Base-by-base conservation (phyloP, 2,113 vertebrate genomes). In the Erinaceus europaeus region DNA sequence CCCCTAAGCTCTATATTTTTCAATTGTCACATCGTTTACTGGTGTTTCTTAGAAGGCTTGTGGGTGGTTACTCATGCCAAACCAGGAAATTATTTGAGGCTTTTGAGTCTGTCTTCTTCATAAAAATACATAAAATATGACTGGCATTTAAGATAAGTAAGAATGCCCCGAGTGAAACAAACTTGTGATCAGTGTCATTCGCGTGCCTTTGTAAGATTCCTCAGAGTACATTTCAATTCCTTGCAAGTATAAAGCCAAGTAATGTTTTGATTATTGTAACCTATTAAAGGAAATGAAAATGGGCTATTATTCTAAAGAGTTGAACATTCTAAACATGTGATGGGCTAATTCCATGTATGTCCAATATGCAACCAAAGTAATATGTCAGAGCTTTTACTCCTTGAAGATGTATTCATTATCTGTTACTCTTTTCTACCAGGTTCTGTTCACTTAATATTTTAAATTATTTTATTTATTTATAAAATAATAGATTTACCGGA, bases 81-180 rank as follows among this genome's bases (percentile, higher is more conserved):
- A 29, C 6, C 84, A 9, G 48, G 17, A 84, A 74, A n/a, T 73
- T 86, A 46, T 84, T n/a, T 61, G 46, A 29, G 25, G 9, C 12
- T 69, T 84, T 69, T 71, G 80, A 61, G 69, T 72, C 73, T 79
- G 44, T 67, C 20, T 55, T 68, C 82, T 85, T 32, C 57, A 85
- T 40, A 10, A 93, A 92, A 86, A 79, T 71, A 79, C 25, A 82
- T 90, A 57, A 86, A 67, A 92, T 29, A 59, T 61, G 84, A 8
- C 20, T 74, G 46, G 34, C 9, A 57, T 11, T 46, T 57, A 36
- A 40, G 32, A 17, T 67, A 88, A 29, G 6, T 86, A 57, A 71
- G 61, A 65, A 32, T 61, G 5, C 34, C 74, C 34, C 42, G 6
- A 68, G 29, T 81, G 9, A 88, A 83, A 83, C 18, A 87, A 67